These are phyloP conservation scores for Brachionus plicatilis DNA, from an alignment of 1,140 invertebrate genomes.

Conservation along the genomic window DNA sequence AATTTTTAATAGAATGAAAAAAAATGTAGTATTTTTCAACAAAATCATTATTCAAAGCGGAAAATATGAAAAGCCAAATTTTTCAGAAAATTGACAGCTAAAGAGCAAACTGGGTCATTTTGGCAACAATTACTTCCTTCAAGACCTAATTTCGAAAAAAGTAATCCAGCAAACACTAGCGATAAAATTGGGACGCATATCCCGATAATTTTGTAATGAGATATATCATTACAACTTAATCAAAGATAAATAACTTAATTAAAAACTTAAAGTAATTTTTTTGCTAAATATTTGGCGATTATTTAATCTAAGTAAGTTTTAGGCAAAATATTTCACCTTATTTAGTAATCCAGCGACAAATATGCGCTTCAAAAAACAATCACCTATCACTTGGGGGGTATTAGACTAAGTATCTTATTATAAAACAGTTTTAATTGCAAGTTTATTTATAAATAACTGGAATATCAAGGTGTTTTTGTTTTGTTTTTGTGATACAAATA, in stretches of 20 bases:
- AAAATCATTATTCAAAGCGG: neutral
- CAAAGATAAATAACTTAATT: conserved; percentile 2
- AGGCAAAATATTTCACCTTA: neutral
- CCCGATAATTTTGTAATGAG: conserved; percentile 17
- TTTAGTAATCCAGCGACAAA: conserved; percentile 4
- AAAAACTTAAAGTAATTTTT: neutral
- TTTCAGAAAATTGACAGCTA: neutral
- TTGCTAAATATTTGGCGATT: neutral
- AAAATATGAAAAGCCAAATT: neutral
- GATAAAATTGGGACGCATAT: neutral
- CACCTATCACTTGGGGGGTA: neutral
- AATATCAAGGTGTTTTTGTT: conserved; percentile 13
- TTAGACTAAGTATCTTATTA: neutral
- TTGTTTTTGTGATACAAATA: conserved; percentile 1
- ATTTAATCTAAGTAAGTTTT: neutral
- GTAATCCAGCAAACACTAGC: neutral
- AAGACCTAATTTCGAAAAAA: conserved; percentile 4
- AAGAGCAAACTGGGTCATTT: neutral
- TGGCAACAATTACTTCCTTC: neutral
- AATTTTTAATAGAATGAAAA: too few relatives aligned
- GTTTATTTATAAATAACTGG: conserved; percentile 9
- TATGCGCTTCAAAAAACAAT: neutral
- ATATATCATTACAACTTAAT: conserved; percentile 18
- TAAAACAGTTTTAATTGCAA: conserved; percentile 19
- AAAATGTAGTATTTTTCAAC: too few relatives aligned